These are phyloP conservation scores for Dryadula phaetusa DNA, from an alignment of 2,888 invertebrate species.

Conservation along the genomic window DNA sequence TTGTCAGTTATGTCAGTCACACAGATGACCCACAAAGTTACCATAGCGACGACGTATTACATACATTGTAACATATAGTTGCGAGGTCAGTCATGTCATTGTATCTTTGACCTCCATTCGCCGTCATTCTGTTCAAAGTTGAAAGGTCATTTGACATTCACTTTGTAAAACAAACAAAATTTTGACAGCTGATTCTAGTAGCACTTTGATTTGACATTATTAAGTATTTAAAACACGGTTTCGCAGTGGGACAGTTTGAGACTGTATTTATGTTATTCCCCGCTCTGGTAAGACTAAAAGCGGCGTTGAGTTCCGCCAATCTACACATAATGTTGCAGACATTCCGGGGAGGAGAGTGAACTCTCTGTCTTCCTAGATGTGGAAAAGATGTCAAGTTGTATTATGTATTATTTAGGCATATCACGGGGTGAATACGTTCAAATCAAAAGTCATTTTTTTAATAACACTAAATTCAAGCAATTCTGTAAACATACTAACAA, in stretches of 20 bases:
- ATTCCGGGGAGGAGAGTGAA: too few species aligned
- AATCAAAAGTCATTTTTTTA: too few species aligned
- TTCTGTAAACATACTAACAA: too few species aligned
- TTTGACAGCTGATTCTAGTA: background rate
- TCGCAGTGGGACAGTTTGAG: background rate
- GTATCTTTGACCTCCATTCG: conserved; percentile 8
- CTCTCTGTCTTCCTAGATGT: too few species aligned
- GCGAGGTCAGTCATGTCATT: conserved; percentile 15
- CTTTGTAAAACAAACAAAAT: background rate
- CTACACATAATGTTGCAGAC: too few species aligned
- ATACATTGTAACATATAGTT: background rate
- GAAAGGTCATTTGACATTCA: background rate
- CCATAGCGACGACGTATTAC: background rate
- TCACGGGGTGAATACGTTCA: too few species aligned
- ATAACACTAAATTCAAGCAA: too few species aligned
- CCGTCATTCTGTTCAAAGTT: conserved; percentile 3
- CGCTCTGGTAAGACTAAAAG: too few species aligned
- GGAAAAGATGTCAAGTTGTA: too few species aligned
- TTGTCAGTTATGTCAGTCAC: conserved; percentile 3
- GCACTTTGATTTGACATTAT: background rate
- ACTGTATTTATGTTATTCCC: too few species aligned
- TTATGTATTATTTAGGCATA: too few species aligned
- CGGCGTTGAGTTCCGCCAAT: too few species aligned
- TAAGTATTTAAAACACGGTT: background rate
- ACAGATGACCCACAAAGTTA: background rate